Evolutionary conservation across 2,888 invertebrate species (phyloP).

Genomic region (Meganola albula): DNA sequence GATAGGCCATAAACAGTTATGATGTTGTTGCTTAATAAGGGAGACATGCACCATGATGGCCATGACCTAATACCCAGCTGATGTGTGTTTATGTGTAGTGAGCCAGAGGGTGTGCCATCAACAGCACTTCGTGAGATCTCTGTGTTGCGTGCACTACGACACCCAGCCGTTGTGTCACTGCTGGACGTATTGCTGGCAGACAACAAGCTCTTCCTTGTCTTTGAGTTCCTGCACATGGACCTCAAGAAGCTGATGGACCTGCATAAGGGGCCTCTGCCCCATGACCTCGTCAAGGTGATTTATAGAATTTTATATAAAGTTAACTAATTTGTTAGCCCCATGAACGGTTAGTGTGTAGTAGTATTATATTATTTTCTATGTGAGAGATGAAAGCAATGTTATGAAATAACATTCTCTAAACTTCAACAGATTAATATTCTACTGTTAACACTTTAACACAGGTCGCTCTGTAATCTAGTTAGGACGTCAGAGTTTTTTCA

Average conservation of each 20-base stretch:
- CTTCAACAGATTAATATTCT: too few relatives aligned
- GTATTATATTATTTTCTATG: too few relatives aligned
- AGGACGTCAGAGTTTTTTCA: too few relatives aligned
- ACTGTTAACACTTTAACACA: too few relatives aligned
- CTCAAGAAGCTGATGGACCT: constrained; percentile 92
- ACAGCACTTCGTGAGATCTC: constrained; percentile 98
- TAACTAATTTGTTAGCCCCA: too few relatives aligned
- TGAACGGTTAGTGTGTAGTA: too few relatives aligned
- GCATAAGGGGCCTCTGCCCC: constrained; percentile 78
- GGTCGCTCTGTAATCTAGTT: too few relatives aligned
- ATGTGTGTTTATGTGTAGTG: constrained; percentile 71
- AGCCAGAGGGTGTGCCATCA: constrained; percentile 97
- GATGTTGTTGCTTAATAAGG: not conserved
- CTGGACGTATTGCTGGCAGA: constrained; percentile 93
- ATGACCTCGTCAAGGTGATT: constrained; percentile 82
- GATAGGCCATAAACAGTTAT: not conserved
- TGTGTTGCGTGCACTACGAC: constrained; percentile 91
- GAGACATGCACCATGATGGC: too few relatives aligned
- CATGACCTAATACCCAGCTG: too few relatives aligned
- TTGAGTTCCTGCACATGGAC: constrained; percentile 96
- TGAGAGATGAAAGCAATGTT: too few relatives aligned
- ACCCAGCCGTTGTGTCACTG: constrained; percentile 93
- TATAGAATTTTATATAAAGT: too few relatives aligned
- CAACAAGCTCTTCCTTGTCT: constrained; percentile 92
- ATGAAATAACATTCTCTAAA: too few relatives aligned